Conservation (phyloP, 2,888 invertebrate species). For the Tinea trinotella region DNA sequence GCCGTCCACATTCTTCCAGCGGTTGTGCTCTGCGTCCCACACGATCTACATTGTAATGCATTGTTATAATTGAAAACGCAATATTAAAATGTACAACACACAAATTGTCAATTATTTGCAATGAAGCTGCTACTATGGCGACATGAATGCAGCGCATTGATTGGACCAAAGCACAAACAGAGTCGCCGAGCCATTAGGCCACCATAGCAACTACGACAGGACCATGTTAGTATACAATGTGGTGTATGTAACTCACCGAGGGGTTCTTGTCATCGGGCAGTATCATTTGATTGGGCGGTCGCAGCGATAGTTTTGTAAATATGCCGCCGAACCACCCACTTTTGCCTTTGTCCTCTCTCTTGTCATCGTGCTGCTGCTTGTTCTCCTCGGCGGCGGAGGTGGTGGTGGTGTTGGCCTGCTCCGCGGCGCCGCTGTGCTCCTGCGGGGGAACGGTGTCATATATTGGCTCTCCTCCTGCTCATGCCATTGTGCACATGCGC, state of each 20-base stretch:
- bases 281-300: slow-evolving; percentile 95
- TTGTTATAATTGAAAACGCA: too few species aligned
- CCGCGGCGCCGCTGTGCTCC: slow-evolving; percentile 24
- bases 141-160: background rate
- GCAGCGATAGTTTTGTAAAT: slow-evolving; percentile 85
- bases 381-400: slow-evolving; percentile 21
- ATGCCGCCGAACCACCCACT: slow-evolving; percentile 90
- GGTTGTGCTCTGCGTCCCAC: slow-evolving; percentile 90
- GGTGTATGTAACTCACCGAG: slow-evolving; percentile 73
- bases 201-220: too few species aligned
- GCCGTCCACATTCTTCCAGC: slow-evolving; percentile 88
- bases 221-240: background rate
- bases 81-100: too few species aligned
- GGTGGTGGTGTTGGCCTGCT: too few species aligned
- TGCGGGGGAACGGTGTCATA: too few species aligned
- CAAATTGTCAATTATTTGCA: background rate
- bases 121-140: background rate
- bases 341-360: background rate
- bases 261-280: slow-evolving; percentile 96
- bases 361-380: slow-evolving; percentile 18
- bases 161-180: too few species aligned
- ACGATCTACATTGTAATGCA: slow-evolving; percentile 90
- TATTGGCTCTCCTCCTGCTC: background rate
- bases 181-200: too few species aligned
- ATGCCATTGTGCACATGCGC: background rate